Conservation (phyloP, 2,888 invertebrate genomes). For the Plemyria rubiginata region DNA sequence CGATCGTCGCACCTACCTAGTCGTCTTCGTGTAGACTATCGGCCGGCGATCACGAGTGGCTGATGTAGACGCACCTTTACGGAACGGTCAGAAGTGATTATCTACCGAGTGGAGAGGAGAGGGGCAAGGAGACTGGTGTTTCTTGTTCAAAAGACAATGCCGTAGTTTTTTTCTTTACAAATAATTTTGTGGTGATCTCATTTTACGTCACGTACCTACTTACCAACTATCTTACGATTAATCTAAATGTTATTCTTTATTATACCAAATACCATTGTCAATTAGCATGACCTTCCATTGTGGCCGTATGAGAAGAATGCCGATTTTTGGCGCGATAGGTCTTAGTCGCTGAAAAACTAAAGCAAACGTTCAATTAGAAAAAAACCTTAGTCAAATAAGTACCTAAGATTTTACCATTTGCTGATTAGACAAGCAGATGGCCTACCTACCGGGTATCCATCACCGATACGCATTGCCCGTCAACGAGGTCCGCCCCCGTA, state of each 20-base stretch:
- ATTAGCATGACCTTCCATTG: conserved; percentile 29
- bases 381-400: not conserved
- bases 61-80: conserved; percentile 23
- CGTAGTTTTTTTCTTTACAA: conserved; percentile 24
- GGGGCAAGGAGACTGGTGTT: conserved; percentile 16
- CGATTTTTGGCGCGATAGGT: conserved; percentile 17
- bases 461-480: no score
- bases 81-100: conserved; percentile 13
- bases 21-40: not conserved
- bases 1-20: not conserved
- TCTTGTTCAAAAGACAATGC: conserved; percentile 20
- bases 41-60: not conserved
- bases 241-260: conserved; percentile 25
- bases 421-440: not conserved
- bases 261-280: conserved; percentile 25
- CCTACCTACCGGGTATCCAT: no score
- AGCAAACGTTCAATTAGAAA: not conserved
- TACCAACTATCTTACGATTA: conserved; percentile 4
- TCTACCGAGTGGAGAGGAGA: not conserved
- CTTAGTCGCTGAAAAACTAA: conserved; percentile 10
- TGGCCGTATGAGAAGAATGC: conserved; percentile 28
- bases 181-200: conserved; percentile 25
- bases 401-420: not conserved
- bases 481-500: no score
- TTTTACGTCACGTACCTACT: conserved; percentile 5